phyloP scores from a whole-genome alignment of 2,888 invertebrate genomes.

The Creontiades dilutus region DNA sequence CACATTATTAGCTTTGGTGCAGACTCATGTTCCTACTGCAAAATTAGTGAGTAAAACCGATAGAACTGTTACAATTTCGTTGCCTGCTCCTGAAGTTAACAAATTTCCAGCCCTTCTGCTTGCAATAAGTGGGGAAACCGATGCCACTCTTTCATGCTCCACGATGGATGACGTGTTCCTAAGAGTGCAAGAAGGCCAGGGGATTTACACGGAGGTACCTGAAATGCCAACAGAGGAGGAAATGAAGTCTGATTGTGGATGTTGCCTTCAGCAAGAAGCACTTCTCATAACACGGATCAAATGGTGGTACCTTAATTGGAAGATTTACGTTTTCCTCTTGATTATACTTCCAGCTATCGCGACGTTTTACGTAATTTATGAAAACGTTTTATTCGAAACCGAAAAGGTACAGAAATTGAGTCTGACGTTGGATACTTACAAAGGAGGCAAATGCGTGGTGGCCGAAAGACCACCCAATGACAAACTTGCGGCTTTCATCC shows the following conservation, averaged over 20 bases:
- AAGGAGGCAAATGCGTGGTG: not conserved
- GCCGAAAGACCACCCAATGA: not conserved
- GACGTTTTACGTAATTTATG: not conserved
- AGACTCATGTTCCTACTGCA: conserved; percentile 79
- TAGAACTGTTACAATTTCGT: not conserved
- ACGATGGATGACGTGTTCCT: conserved; percentile 96
- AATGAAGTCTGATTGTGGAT: not conserved
- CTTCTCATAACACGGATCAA: not conserved
- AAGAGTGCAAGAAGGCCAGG: conserved; percentile 78
- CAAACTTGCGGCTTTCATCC: not conserved
- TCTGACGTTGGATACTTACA: not conserved
- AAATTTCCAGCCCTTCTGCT: conserved; percentile 83
- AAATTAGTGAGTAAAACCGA: conserved; percentile 76
- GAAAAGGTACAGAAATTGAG: not conserved
- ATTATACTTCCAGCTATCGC: not conserved
- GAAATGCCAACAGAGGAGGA: not conserved
- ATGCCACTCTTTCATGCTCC: conserved; percentile 87
- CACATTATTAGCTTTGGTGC: conserved; percentile 74
- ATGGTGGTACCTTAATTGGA: not conserved
- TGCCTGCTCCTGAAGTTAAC: conserved; percentile 43
- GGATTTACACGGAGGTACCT: conserved; percentile 34
- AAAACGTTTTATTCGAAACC: not conserved
- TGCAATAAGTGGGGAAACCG: conserved; percentile 82
- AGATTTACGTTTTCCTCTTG: not conserved
- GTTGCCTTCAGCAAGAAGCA: not conserved